Evolutionary conservation across 2,888 invertebrate genomes (phyloP).

Genomic region (Hoplodrina blanda): DNA sequence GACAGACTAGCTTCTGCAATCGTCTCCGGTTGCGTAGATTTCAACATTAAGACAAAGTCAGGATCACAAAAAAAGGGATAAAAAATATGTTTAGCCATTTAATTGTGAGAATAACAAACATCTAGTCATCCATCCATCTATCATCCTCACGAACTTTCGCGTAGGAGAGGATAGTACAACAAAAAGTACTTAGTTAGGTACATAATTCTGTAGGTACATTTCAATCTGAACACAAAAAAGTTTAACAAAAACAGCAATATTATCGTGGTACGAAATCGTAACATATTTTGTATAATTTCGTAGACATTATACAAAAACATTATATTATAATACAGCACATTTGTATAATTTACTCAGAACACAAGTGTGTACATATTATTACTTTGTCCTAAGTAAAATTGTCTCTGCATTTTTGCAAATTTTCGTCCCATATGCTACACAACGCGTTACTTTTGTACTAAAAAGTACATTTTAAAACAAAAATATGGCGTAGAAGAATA

Average conservation of each 20-base stretch:
- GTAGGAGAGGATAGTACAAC: no score
- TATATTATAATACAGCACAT: conserved; percentile 33
- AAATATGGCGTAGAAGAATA: background rate
- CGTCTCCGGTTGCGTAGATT: no score
- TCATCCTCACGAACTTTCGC: no score
- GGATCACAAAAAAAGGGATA: no score
- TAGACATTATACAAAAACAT: conserved; percentile 23
- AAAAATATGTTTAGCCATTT: no score
- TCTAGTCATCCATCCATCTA: no score
- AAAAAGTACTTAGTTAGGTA: no score
- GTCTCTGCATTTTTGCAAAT: conserved; percentile 50
- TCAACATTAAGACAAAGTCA: no score
- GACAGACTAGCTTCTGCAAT: no score
- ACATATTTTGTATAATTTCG: conserved; percentile 27
- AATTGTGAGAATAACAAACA: no score
- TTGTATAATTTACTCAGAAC: conserved; percentile 43
- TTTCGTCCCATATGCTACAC: conserved; percentile 37
- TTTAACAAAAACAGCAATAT: background rate
- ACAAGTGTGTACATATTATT: conserved; percentile 37
- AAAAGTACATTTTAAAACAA: conserved; percentile 8
- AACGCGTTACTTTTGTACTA: conserved; percentile 24
- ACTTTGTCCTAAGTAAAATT: conserved; percentile 24
- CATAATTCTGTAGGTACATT: background rate
- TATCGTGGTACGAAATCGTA: background rate
- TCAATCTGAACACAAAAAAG: background rate